Evolutionary conservation across 2,113 vertebrate species (phyloP).

Genomic region (Machaerirhynchus nigripectus): DNA sequence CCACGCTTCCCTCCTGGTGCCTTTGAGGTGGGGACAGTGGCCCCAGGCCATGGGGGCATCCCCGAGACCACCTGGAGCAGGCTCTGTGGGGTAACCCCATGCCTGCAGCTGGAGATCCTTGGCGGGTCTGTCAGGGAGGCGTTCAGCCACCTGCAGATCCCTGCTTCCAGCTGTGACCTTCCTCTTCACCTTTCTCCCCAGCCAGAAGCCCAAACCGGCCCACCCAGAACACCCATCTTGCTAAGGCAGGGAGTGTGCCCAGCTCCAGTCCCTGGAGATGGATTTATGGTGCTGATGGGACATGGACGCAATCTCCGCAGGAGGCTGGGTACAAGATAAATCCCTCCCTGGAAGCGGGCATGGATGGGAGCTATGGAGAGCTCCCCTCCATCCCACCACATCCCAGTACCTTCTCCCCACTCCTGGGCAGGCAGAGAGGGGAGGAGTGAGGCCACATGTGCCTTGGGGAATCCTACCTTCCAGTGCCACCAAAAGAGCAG

Average conservation of each 20-base stretch:
- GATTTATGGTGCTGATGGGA: slow-evolving; percentile 17
- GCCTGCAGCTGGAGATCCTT: neutral
- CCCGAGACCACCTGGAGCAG: neutral
- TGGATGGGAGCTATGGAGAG: neutral
- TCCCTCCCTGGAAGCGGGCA: neutral
- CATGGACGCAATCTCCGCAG: neutral
- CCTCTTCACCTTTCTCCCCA: neutral
- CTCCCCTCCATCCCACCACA: neutral
- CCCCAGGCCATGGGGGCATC: neutral
- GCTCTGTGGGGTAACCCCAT: neutral
- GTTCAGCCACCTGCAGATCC: rapidly evolving
- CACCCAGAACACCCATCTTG: neutral
- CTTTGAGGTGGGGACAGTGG: neutral
- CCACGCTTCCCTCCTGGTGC: neutral
- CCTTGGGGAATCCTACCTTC: neutral
- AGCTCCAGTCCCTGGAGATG: neutral
- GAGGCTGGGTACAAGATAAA: neutral
- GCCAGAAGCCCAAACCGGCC: neutral
- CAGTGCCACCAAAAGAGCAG: neutral
- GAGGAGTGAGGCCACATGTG: rapidly evolving
- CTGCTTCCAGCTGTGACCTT: neutral
- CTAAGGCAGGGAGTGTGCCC: neutral
- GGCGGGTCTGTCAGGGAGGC: neutral
- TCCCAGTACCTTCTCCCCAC: neutral
- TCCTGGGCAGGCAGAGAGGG: neutral